These are phyloP conservation scores for Sphaeridia pumilis DNA, from an alignment of 2,888 invertebrate genomes.

Conservation along the genomic window DNA sequence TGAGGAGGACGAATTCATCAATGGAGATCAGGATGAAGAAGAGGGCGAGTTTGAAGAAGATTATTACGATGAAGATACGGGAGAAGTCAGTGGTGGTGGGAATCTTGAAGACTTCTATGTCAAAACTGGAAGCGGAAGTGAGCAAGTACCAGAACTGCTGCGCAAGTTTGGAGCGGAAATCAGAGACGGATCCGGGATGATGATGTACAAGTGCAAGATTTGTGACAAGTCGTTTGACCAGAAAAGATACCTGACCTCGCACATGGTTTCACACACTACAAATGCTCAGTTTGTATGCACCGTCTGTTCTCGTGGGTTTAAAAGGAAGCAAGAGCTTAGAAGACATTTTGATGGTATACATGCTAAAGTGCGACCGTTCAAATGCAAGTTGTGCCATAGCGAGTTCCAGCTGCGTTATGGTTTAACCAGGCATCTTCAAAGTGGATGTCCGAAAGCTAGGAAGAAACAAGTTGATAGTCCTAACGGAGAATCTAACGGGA, in stretches of 20 bases:
- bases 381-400: neutral
- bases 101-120: neutral
- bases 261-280: constrained; percentile 1
- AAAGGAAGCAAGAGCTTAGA: neutral
- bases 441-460: neutral
- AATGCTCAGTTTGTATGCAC: neutral
- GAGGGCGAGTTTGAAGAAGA: neutral
- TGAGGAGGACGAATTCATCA: neutral
- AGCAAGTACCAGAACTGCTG: neutral
- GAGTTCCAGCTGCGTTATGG: neutral
- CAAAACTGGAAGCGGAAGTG: neutral
- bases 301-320: neutral
- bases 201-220: neutral
- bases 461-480: neutral
- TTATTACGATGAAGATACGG: neutral
- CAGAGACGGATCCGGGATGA: neutral
- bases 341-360: neutral
- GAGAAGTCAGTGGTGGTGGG: neutral
- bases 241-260: neutral
- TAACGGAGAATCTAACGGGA: neutral
- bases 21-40: neutral
- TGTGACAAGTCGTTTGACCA: neutral
- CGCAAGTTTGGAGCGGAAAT: neutral
- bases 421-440: neutral
- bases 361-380: constrained; percentile 1